Base-by-base conservation (phyloP, 2,888 invertebrate genomes). In the Heliconius sara region DNA sequence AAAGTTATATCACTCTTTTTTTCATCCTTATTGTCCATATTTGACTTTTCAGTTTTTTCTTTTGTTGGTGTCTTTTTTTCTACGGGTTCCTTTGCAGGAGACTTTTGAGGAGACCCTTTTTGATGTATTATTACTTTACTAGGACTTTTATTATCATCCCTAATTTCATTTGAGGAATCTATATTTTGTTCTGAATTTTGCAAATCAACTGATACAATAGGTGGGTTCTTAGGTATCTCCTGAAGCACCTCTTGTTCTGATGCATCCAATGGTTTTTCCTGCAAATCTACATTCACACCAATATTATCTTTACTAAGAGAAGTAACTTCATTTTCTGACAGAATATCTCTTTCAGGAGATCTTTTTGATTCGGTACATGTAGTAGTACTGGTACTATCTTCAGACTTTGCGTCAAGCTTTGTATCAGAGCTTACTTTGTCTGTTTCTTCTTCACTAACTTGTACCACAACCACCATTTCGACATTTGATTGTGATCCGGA, bases 401-500 rank as follows among this genome's bases (percentile, higher is more conserved):
- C 43, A 73, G 77, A 16, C 67, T 76, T 70, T 30, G 22, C 47
- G 43, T 47, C 60, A 65, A 70, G 63, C 67, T 76, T 70, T 30
- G 22, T 60, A 65, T 47, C 60, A 66, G 73, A 67, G 52, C 60
- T 19, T 47, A 70, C 83, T 80, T 34, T 74, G 13, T 67, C 67
- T 22, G 76, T 30, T 25, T 84, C 82, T 71, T 83, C 85, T 66
- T 92, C 92, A 60, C 87, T 85, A 19, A 93, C 81, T 84, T 91
- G 88, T 84, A 94, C 93, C 13, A 94, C 91, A 78, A 91, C 88
- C 82, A 92, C 88, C 85, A 90, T 92, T 83, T 94, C 91, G 63
- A 94, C 89, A 84, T 90, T 87, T n/a, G 89, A 88, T 80, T 88
- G 88, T 12, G 90, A 89, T 30, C 88, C 90, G 27, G 90, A 87